Conservation (phyloP, 2,888 invertebrate species). For the Drepanosiphum platanoidis region DNA sequence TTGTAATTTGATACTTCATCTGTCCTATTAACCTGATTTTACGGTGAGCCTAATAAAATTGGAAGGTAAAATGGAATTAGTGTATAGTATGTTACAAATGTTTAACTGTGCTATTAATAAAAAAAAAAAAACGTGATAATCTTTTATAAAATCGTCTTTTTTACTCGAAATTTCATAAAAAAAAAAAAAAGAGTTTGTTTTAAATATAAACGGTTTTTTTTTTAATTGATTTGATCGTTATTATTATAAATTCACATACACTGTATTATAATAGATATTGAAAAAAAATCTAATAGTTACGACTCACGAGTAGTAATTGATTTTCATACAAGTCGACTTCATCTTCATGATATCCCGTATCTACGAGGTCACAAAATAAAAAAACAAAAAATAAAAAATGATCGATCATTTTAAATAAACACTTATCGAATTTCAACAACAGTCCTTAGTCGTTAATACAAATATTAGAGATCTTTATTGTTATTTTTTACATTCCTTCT, state of each 20-base stretch:
- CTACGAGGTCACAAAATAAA: neutral
- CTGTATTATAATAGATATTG: too few species aligned
- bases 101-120: constrained; percentile 14
- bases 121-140: constrained; percentile 10
- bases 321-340: too few species aligned
- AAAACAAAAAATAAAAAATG: too few species aligned
- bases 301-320: too few species aligned
- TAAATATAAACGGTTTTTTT: neutral
- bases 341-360: neutral
- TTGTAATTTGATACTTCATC: constrained; percentile 29
- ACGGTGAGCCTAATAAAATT: constrained; percentile 29
- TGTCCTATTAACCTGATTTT: constrained; percentile 48
- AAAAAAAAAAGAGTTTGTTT: neutral
- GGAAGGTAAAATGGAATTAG: neutral
- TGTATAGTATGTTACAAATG: neutral
- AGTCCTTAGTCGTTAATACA: too few species aligned
- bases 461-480: too few species aligned
- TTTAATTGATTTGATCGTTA: neutral
- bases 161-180: neutral
- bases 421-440: neutral
- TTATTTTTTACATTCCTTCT: neutral
- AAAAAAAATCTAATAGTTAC: too few species aligned
- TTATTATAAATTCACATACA: too few species aligned
- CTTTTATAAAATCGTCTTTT: neutral
- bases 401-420: neutral